These are phyloP conservation scores for Tyrannus savana DNA, from an alignment of 2,113 vertebrate genomes.

Conservation along the genomic window DNA sequence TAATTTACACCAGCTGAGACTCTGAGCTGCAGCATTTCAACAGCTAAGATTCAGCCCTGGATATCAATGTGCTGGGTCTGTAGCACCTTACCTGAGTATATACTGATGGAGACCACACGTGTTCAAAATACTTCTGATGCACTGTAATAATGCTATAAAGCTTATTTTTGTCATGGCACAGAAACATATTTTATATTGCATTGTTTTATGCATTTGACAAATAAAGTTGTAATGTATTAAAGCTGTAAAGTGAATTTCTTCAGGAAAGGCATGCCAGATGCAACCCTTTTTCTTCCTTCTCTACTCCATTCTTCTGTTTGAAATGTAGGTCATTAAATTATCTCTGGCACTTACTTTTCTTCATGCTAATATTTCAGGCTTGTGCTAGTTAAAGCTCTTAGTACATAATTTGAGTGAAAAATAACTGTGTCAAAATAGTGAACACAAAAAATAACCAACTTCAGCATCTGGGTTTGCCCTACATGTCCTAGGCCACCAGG, in stretches of 20 bases:
- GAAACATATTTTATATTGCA: background rate
- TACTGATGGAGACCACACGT: background rate
- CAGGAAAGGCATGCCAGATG: background rate
- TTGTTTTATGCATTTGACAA: background rate
- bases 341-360: background rate
- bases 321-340: background rate
- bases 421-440: background rate
- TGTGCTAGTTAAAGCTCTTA: background rate
- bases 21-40: background rate
- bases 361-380: background rate
- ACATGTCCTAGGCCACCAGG: background rate
- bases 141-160: background rate
- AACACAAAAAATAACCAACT: background rate
- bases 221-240: background rate
- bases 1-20: background rate
- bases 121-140: background rate
- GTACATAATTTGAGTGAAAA: background rate
- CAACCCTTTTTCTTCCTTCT: background rate
- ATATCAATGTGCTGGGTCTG: background rate
- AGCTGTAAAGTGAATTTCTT: background rate
- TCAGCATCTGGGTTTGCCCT: background rate
- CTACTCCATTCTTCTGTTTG: background rate
- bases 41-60: background rate
- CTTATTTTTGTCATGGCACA: background rate
- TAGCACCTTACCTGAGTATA: background rate